phyloP scores from a whole-genome alignment of 2,113 vertebrate species.

The Setophaga kirtlandii region DNA sequence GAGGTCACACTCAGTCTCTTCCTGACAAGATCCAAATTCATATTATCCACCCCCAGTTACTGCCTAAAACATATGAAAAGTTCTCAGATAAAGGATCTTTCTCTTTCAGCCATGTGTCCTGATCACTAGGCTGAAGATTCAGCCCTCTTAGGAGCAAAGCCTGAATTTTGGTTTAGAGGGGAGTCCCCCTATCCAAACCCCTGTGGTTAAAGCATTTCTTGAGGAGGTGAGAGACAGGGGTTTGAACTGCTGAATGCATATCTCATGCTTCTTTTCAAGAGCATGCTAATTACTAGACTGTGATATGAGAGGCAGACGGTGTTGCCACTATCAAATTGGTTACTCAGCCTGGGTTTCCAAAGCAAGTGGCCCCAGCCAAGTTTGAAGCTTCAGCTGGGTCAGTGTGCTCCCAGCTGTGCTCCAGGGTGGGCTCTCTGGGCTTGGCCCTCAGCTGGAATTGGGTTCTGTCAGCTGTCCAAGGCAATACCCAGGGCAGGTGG shows the following conservation, averaged over 20 bases:
- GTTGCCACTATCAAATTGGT: neutral
- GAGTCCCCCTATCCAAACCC: conserved; percentile 9
- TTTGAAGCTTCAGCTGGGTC: neutral
- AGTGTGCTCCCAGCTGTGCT: accelerated
- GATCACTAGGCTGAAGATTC: neutral
- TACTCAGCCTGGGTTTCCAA: neutral
- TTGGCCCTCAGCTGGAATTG: accelerated
- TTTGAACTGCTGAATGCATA: neutral
- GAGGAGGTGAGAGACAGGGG: conserved; percentile 24
- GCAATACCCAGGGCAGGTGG: accelerated
- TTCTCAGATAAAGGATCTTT: neutral
- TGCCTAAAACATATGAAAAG: conserved; percentile 11
- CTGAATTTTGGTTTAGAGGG: neutral
- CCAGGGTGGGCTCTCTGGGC: neutral
- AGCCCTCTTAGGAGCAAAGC: neutral
- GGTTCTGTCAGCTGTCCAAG: neutral
- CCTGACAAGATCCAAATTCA: conserved; percentile 34
- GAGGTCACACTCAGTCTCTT: conserved; percentile 45
- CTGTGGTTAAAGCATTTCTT: conserved; percentile 11
- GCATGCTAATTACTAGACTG: neutral
- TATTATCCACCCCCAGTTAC: conserved; percentile 14
- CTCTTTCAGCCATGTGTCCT: neutral
- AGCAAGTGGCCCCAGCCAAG: neutral
- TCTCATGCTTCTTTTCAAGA: conserved; percentile 6
- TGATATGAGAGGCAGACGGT: neutral